Base-by-base conservation (phyloP, 2,888 invertebrate genomes). In the Halocaridina rubra region DNA sequence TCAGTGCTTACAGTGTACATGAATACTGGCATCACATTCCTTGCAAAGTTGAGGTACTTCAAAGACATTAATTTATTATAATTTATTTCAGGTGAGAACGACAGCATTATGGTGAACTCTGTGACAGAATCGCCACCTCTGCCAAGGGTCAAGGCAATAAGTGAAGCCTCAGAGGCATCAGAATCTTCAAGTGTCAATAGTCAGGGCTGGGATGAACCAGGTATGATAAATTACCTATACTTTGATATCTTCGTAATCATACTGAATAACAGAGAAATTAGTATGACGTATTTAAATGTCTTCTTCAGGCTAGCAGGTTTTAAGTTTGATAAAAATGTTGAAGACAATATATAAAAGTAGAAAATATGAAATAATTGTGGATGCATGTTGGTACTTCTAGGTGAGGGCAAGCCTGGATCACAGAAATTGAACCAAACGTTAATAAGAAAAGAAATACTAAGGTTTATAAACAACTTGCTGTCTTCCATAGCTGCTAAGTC, bases 401-500 rank as follows among this genome's bases (percentile, higher is more conserved):
- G 75, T 46, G 81, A 84, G 22, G 78, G 78, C 10, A 84, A 84
- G 46, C 16, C 39, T 39, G 82, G 78, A 22, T 46, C 78, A 4
- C 72, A 84, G 32, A 77, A 71, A 19, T 71, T 59, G 2, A 84
- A 80, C 77, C 84, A 86, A 5, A 87, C 84, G 16, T 88, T 92
- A 64, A 90, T 93, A 10, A 89, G 93, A 53, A 92, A 92, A 89
- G 94, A 94, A 89, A 93, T 96, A 80, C 90, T 96, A 87, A 93
- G 94, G 88, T 93, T 95, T 90, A 93, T 95, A 0, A 94, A 95
- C 89, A 94, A 94, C 87, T 92, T 96, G 90, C 94, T 95, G 46
- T 96, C 96, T 91, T 96, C 96, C 64, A 94, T 96, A 13, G 94
- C 95, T 90, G 94, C 94, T 88, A 95, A 95, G 89, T 94, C 95